Base-by-base conservation (phyloP, 2,113 vertebrate species). In the Oncorhynchus masou region DNA sequence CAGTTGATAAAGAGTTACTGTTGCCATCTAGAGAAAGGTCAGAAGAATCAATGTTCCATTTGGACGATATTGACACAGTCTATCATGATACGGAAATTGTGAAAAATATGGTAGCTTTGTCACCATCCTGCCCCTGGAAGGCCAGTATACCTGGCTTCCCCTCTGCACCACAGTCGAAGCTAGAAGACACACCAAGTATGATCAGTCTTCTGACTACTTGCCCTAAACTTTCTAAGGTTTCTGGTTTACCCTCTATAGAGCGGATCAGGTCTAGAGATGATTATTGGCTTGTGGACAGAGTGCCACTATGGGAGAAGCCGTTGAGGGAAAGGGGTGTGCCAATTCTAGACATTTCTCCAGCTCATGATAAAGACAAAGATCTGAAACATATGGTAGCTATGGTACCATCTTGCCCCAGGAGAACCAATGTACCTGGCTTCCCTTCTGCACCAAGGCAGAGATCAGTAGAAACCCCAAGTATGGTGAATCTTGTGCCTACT, bases 181-280 rank as follows among this genome's bases (percentile, higher is more conserved):
- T 45, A 45, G 9, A 45, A 45, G 39, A 45, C 39, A 11, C 39
- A 64, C 68, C 48, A 1, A 72, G 34, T 29, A 85, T 89, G 78
- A 71, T 39, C 24, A 45, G 79, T 25, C 22, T 80, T 48, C 67
- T 77, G 16, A 65, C 70, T 16, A 80, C 75, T 69, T 84, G 79
- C 57, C 73, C 80, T 68, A 81, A 68, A 87, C 74, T 71, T 75
- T 67, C n/a, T 4, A 71, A n/a, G 48, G 39, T 79, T 39, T 34
- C 73, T 59, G 85, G 83, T 54, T 79, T 88, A n/a, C 71, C 76
- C 2, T 84, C 79, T 57, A 78, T 25, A 25, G 72, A 79, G 59
- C n/a, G 64, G 8, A 9, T 68, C 19, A 25, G 25, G 4, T 68
- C 29, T 67, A 67, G 24, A 72, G 22, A 48, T 39, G 79, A 64